Evolutionary conservation across 2,888 invertebrate species (phyloP), one percentile per base, ranked within the genome.

Genomic region (Andrena fulva): DNA sequence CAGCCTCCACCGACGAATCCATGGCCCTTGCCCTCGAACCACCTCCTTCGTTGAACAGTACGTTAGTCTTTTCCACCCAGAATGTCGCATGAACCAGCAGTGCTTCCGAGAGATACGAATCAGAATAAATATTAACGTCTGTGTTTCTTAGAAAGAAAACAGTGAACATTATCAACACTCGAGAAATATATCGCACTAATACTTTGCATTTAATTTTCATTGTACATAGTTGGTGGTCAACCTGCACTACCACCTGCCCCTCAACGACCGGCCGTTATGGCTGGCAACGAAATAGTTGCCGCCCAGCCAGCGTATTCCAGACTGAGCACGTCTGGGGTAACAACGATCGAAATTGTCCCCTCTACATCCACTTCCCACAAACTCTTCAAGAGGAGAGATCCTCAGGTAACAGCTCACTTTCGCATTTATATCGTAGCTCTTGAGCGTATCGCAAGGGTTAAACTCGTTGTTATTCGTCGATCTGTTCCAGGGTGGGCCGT

Each of bases 211-310:
- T 16, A 68, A 75, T 27, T 7, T 67, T 66, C 31, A 50, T 48
- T 73, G 54, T 60, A 12, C 68, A 50, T 70, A 86, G 72, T 85
- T n/a, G 70, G 81, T 24, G 89, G 83, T 29, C 93, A 91, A 80
- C 89, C 92, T 5, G 93, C 94, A 54, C 90, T 94, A 69, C 93
- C 93, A 48, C 91, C 94, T 50, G 85, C 92, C 8, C 90, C 92
- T 67, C 93, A 92, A 77, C 92, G 93, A 10, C 93, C 93, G 1
- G 92, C 94, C 5, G 93, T 94, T 48, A 90, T 94, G 88, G 94
- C 94, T n/a, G 94, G 94, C 31, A 94, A 92, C 64, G 94, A 94
- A 87, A 92, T 94, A 74, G 93, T 94, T 42, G 84, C 93, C 48
- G 85, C 91, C 1, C 91, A 90, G 75, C 85, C 90, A 2, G 86